phyloP scores from a whole-genome alignment of 2,113 vertebrate genomes.

The Isurus oxyrinchus region DNA sequence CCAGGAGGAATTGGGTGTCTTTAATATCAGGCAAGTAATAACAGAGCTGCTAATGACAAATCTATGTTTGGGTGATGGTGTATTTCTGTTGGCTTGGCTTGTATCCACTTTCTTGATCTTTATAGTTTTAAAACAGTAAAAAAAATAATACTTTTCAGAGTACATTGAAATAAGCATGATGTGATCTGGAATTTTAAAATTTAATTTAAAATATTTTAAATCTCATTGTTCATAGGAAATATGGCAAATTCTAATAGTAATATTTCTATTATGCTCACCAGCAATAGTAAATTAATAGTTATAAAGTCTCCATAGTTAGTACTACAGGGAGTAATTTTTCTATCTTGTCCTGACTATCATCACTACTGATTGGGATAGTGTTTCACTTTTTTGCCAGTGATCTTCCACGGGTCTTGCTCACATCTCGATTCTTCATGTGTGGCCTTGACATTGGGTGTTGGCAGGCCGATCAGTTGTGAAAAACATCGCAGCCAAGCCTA shows the following conservation, averaged over 20 bases:
- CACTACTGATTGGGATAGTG: neutral
- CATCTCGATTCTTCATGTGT: neutral
- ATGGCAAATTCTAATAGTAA: neutral
- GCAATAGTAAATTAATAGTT: neutral
- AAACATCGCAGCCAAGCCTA: neutral
- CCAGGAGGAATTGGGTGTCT: slow-evolving; percentile 71
- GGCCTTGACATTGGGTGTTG: neutral
- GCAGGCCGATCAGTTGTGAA: neutral
- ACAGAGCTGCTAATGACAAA: no score
- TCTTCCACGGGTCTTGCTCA: neutral
- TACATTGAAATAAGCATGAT: neutral
- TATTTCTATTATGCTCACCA: neutral
- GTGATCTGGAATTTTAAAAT: neutral
- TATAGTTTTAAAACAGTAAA: neutral
- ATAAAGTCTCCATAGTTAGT: neutral
- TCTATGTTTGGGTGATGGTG: neutral
- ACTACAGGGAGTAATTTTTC: neutral
- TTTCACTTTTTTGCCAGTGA: neutral
- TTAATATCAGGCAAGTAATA: slow-evolving; percentile 67
- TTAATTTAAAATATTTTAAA: neutral
- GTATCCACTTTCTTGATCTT: neutral
- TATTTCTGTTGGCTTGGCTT: neutral
- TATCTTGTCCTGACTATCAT: neutral
- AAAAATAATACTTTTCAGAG: neutral
- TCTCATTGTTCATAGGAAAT: neutral